phyloP scores from a whole-genome alignment of 2,888 invertebrate species.

The Nematopogon swammerdamellus region DNA sequence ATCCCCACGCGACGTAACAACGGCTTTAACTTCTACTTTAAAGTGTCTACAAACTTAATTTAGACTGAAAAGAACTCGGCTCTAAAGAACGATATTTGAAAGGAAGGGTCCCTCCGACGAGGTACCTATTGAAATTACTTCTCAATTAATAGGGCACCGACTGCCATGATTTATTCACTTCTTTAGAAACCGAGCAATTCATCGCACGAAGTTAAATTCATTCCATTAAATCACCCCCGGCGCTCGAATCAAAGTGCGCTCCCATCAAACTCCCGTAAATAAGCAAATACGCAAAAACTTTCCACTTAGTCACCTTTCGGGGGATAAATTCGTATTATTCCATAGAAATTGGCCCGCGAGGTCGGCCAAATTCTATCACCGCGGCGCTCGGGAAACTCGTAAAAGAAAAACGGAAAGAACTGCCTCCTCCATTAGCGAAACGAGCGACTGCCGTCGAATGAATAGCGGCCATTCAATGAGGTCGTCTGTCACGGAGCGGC shows the following conservation, averaged over 20 bases:
- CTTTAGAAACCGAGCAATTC: background rate
- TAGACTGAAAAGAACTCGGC: no score
- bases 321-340: background rate
- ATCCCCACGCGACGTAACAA: no score
- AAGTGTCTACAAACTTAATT: no score
- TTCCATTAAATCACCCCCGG: background rate
- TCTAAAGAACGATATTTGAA: no score
- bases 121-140: background rate
- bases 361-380: background rate
- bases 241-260: background rate
- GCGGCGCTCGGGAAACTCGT: background rate
- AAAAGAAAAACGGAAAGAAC: background rate
- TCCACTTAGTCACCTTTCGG: background rate
- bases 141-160: background rate
- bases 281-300: background rate
- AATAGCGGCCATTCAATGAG: constrained; percentile 42
- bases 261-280: background rate
- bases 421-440: constrained; percentile 48
- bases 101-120: no score
- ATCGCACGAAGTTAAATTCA: background rate
- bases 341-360: background rate
- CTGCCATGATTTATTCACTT: background rate
- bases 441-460: constrained; percentile 31
- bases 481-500: constrained; percentile 30
- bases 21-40: no score